These are phyloP conservation scores for Pangasius macronema DNA, from an alignment of 2,797 vertebrate species.

Conservation along the genomic window DNA sequence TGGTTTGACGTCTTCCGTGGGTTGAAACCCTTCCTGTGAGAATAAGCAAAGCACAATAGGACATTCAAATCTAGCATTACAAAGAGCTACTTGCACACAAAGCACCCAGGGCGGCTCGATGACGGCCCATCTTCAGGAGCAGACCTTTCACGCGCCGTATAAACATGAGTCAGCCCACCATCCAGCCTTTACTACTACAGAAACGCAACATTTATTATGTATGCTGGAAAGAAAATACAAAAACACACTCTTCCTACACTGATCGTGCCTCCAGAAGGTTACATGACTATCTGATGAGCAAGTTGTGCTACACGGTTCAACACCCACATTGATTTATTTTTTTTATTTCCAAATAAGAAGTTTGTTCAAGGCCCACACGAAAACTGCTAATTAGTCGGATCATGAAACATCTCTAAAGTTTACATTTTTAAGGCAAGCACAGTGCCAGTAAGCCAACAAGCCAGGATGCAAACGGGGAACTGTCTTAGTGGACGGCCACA, in stretches of 20 bases:
- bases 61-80: conserved; percentile 64
- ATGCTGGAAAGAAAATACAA: conserved; percentile 14
- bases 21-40: conserved; percentile 68
- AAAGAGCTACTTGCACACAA: conserved; percentile 57
- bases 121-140: conserved; percentile 18
- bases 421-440: background rate
- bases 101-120: conserved; percentile 32
- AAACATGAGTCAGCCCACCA: conserved; percentile 6
- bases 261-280: conserved; percentile 23
- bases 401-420: background rate
- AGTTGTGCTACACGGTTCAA: conserved; percentile 9
- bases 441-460: conserved; percentile 34
- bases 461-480: conserved; percentile 50
- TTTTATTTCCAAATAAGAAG: background rate
- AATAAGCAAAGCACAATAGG: conserved; percentile 65
- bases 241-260: conserved; percentile 2
- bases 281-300: conserved; percentile 21
- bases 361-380: conserved; percentile 12
- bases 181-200: conserved; percentile 1
- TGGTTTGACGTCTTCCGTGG: conserved; percentile 68
- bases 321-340: background rate
- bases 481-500: conserved; percentile 61
- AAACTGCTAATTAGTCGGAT: background rate
- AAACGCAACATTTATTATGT: background rate
- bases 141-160: conserved; percentile 14